Percentiles rank a stretch among this genome's conserved stretches.
These are phyloP conservation scores for Lucilia sericata DNA, from an alignment of 1,140 invertebrate species.

Conservation along the genomic window DNA sequence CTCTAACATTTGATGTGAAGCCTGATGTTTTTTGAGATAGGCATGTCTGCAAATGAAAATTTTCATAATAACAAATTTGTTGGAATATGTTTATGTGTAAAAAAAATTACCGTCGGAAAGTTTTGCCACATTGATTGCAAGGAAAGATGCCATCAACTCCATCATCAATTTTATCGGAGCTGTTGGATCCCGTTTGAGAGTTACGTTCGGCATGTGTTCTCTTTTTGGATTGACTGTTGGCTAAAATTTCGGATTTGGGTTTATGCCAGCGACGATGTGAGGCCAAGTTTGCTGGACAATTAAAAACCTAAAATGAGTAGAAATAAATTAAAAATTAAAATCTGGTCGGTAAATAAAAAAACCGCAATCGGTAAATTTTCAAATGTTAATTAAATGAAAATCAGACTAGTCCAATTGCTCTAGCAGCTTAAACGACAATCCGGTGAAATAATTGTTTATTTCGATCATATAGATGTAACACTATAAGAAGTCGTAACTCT, in stretches of 20 bases:
- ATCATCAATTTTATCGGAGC: constrained; percentile 44
- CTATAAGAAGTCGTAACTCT: too few species aligned
- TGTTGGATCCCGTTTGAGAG: constrained; percentile 53
- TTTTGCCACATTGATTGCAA: constrained; percentile 84
- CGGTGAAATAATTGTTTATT: too few species aligned
- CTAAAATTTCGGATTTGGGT: constrained; percentile 70
- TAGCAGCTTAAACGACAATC: too few species aligned
- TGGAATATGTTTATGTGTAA: neutral
- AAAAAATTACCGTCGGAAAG: constrained; percentile 73
- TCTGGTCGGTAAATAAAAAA: neutral
- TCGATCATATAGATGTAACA: too few species aligned
- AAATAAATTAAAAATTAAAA: too few species aligned
- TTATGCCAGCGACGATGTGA: constrained; percentile 95
- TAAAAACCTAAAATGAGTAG: constrained; percentile 78
- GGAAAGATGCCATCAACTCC: constrained; percentile 72
- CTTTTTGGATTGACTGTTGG: constrained; percentile 52
- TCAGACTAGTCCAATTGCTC: too few species aligned
- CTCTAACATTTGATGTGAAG: constrained; percentile 65
- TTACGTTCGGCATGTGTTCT: constrained; percentile 64
- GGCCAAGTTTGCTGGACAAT: constrained; percentile 97
- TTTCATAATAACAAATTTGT: neutral
- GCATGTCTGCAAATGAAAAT: constrained; percentile 73
- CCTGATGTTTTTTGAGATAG: constrained; percentile 80
- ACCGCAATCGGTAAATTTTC: too few species aligned
- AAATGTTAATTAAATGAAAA: too few species aligned